Conservation (phyloP, 1,140 invertebrate genomes). For the Triops cancriformis region DNA sequence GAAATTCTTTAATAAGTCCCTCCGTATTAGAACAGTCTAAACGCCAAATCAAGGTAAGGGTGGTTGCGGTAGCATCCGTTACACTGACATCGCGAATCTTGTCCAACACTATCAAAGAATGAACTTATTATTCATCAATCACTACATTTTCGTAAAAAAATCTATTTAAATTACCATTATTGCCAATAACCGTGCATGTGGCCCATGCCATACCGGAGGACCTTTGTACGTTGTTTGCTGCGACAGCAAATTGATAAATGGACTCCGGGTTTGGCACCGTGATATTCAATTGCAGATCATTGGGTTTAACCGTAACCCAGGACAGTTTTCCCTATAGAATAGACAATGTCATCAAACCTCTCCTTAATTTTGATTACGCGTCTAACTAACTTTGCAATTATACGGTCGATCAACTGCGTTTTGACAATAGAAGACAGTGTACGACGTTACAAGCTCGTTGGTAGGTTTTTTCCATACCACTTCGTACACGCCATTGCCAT, state of each 20-base stretch:
- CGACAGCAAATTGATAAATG: constrained; percentile 59
- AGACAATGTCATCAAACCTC: background rate
- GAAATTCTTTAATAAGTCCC: background rate
- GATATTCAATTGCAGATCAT: constrained; percentile 43
- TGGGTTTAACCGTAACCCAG: constrained; percentile 9
- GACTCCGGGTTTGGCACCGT: constrained; percentile 43
- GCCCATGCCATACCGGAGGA: constrained; percentile 71
- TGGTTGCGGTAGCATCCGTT: background rate
- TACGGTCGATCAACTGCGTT: constrained; percentile 49
- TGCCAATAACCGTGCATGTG: constrained; percentile 60
- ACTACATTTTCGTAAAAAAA: background rate
- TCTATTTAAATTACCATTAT: constrained; percentile 40
- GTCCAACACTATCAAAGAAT: background rate
- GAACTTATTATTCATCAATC: background rate
- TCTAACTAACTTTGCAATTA: constrained; percentile 47
- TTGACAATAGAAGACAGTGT: constrained; percentile 66
- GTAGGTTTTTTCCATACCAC: constrained; percentile 55
- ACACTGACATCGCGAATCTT: constrained; percentile 1
- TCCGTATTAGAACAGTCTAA: background rate
- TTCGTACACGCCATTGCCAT: constrained; percentile 55
- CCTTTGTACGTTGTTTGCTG: constrained; percentile 51
- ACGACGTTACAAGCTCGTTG: constrained; percentile 38
- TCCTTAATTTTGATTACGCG: background rate
- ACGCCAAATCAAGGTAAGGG: background rate
- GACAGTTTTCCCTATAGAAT: background rate